Base-by-base conservation (phyloP, 1,140 invertebrate species). In the Helicoverpa armigera region DNA sequence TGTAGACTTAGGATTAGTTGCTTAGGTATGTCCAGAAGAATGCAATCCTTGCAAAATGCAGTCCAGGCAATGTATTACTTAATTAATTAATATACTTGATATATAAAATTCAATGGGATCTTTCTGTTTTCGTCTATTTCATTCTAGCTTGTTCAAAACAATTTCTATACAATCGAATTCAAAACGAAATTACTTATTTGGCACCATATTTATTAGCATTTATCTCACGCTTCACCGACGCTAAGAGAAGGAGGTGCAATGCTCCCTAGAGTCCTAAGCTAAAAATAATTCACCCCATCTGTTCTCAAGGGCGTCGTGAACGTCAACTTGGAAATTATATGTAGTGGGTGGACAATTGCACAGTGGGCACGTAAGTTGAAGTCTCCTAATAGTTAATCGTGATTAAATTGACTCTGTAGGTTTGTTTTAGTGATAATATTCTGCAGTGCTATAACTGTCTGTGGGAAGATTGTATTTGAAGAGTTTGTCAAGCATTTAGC, bases 261-360 rank as follows among this genome's bases (percentile, higher is more conserved):
- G 43, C 43, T n/a, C 31, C 23, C 13, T 12, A 10, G 13, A 23
- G 69, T 72, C 23, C 69, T 5, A 10, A 53, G 69, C 48, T 72
- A n/a, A 72, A 31, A 72, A 72, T 72, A 72, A 72, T 18, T 72
- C 69, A 72, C 35, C 50, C 67, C 69, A 53, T 70, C 50, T 31
- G 69, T 72, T 72, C 69, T 23, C 69, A 54, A 53, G 69, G 69
- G 69, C 69, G 48, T 72, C 50, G 50, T 72, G 53, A 72, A 72
- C 53, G 69, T 51, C 69, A 72, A 72, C 69, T 72, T 31, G 53
- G 69, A 53, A 72, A 72, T 72, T 72, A 72, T 72, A 72, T 72
- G 23, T 7, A 72, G 50, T 72, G 50, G 50, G 18, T 29, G 50
- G 43, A 50, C 69, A 70, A 7, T 23, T 16, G n/a, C 63, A 16